Base-by-base conservation (phyloP, 2,888 invertebrate species). In the Operophtera brumata region DNA sequence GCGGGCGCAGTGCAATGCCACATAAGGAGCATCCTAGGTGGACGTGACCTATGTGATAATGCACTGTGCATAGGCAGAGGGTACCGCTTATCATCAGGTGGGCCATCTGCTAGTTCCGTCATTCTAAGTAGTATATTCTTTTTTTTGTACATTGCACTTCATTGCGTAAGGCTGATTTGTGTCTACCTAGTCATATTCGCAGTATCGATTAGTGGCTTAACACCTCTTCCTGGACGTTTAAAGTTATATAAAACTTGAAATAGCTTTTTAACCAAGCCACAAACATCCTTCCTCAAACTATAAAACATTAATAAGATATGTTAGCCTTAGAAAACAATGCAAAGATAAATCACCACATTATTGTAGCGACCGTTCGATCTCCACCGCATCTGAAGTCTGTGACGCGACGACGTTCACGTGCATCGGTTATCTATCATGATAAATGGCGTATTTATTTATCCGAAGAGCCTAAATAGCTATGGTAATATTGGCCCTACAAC, bases 381-480 rank as follows among this genome's bases (percentile, higher is more conserved):
- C 84, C 84, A 80, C 82, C 79, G 80, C 81, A 80, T 81, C 79
- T 70, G 71, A 70, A 70, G 67, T 70, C 68, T 76, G 80, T 75
- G 82, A 80, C 77, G 76, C 75, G 78, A 78, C 74, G 80, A 82
- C 82, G 79, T 81, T 80, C 82, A 79, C 83, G 83, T 80, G 85
- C 86, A 86, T 84, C 84, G 79, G 86, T 87, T 88, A 86, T 87
- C 86, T 88, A 86, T 87, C 86, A 84, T 89, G 90, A 89, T 90
- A 90, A 89, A 90, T 90, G 88, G 86, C 86, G 80, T 90, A 89
- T 90, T 90, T 90, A 89, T 90, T 89, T 90, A 90, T 89, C 86
- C 85, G 85, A 84, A 84, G 86, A 87, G 82, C 86, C 84, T 90
- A 89, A 90, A 90, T 90, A 88, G 89, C 89, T 89, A 88, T 89